phyloP scores from a whole-genome alignment of 2,888 invertebrate genomes.

The Sphaeridia pumilis region DNA sequence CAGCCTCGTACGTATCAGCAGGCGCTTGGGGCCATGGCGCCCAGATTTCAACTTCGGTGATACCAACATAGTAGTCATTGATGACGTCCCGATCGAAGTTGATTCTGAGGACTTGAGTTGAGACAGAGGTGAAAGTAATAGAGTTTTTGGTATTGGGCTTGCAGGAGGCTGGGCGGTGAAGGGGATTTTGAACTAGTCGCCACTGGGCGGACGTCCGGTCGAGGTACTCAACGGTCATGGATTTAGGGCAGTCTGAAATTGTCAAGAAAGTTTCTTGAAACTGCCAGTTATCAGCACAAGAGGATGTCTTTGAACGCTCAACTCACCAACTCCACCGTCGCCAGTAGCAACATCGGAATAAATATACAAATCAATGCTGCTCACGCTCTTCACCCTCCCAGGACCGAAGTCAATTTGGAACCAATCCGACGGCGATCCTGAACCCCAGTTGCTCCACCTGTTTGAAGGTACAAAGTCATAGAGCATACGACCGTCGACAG shows the following conservation, averaged over 20 bases:
- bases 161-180: constrained; percentile 17
- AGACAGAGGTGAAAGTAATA: constrained; percentile 23
- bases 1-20: constrained; percentile 25
- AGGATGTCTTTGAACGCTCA: not conserved
- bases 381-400: constrained; percentile 20
- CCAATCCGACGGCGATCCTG: constrained; percentile 23
- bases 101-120: constrained; percentile 21
- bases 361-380: constrained; percentile 26
- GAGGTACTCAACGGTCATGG: constrained; percentile 19
- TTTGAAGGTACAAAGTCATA: constrained; percentile 29
- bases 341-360: constrained; percentile 27
- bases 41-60: constrained; percentile 33
- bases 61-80: constrained; percentile 27
- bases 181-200: constrained; percentile 16
- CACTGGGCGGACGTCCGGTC: constrained; percentile 11
- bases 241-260: constrained; percentile 23
- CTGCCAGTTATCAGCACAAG: not conserved
- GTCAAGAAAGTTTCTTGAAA: not conserved
- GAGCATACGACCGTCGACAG: constrained; percentile 28
- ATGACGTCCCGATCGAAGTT: constrained; percentile 21
- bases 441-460: constrained; percentile 30
- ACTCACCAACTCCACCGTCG: constrained; percentile 26
- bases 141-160: constrained; percentile 25
- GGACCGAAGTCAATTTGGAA: constrained; percentile 31
- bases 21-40: constrained; percentile 29